Evolutionary conservation across 2,888 invertebrate species (phyloP).

Genomic region (Agriopis aurantiaria): DNA sequence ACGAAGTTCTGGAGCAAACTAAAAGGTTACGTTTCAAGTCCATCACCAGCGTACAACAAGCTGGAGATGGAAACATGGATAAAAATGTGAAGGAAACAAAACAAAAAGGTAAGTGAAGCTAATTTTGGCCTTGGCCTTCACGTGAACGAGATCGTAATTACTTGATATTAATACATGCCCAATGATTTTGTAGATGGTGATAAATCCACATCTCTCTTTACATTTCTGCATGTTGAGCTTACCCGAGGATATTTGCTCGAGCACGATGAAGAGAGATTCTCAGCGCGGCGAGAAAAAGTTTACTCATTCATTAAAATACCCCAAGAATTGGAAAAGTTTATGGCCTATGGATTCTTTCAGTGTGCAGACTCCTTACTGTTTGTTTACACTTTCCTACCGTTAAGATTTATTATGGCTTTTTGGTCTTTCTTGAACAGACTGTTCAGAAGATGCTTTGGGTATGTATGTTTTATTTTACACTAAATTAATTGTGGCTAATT

Average conservation of each 20-base stretch:
- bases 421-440: slow-evolving; percentile 92
- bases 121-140: neutral
- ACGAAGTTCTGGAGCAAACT: slow-evolving; percentile 74
- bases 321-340: slow-evolving; percentile 95
- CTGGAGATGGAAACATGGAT: slow-evolving; percentile 67
- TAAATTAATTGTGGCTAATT: too few relatives aligned
- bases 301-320: slow-evolving; percentile 99
- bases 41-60: slow-evolving; percentile 68
- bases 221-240: slow-evolving; percentile 94
- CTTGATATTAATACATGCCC: neutral
- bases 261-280: slow-evolving; percentile 97
- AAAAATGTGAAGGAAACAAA: slow-evolving; percentile 69
- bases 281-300: slow-evolving; percentile 97
- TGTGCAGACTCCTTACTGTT: slow-evolving; percentile 99
- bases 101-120: slow-evolving; percentile 62
- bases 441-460: slow-evolving; percentile 91
- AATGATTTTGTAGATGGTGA: slow-evolving; percentile 68
- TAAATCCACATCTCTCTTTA: slow-evolving; percentile 81
- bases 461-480: slow-evolving; percentile 53
- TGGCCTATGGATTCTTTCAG: slow-evolving; percentile 97
- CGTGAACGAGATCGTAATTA: neutral
- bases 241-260: slow-evolving; percentile 97
- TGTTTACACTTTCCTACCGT: slow-evolving; percentile 98
- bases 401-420: slow-evolving; percentile 95
- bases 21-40: slow-evolving; percentile 81